A percentile compares a stretch with the other conserved stretches of the same genome.
phyloP scores from a whole-genome alignment of 1,140 invertebrate species.

The Magallana angulata region DNA sequence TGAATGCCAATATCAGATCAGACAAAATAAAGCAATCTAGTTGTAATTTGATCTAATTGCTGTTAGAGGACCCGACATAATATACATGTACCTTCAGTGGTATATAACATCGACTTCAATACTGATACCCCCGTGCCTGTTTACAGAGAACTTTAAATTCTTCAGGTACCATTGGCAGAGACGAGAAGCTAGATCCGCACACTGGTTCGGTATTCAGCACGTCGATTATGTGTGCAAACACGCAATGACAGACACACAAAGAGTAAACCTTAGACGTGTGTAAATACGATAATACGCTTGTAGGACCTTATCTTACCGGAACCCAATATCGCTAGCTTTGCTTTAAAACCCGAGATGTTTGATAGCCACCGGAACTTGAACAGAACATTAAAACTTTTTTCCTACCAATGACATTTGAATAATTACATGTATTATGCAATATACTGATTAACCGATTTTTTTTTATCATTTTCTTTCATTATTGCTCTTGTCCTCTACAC shows the following conservation, averaged over 20 bases:
- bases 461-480: no score
- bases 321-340: not conserved
- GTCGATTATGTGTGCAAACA: not conserved
- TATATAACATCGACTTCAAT: not conserved
- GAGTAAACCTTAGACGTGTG: not conserved
- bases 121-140: not conserved
- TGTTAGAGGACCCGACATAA: not conserved
- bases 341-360: not conserved
- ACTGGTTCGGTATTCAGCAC: not conserved
- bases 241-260: not conserved
- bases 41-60: not conserved
- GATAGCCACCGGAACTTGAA: no score
- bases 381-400: no score
- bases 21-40: not conserved
- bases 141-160: not conserved
- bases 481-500: no score
- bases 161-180: not conserved
- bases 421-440: no score
- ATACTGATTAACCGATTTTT: no score
- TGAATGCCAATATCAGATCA: not conserved
- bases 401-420: no score
- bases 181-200: not conserved
- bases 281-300: not conserved
- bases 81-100: not conserved
- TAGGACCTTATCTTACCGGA: conserved; percentile 1